Evolutionary conservation across 1,140 invertebrate species (phyloP).

Genomic region (Aphaenogaster rudis): DNA sequence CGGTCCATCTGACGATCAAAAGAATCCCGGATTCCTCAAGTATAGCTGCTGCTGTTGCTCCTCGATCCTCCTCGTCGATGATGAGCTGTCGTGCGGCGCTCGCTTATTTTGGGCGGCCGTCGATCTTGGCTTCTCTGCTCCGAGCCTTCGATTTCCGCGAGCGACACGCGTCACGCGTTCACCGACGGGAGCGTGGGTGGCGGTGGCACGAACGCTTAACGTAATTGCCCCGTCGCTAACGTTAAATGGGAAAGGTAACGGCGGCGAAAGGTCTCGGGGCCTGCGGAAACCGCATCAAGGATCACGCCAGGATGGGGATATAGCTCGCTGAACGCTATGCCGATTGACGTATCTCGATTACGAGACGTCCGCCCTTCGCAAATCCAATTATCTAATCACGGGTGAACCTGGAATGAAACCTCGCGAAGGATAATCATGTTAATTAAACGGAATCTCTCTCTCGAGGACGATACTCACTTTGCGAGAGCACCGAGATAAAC

Average conservation of each 20-base stretch:
- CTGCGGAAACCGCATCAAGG: neutral
- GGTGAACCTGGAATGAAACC: neutral
- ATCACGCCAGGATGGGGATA: neutral
- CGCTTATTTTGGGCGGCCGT: constrained; percentile 28
- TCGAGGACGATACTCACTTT: neutral
- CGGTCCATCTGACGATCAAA: neutral
- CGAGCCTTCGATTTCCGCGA: constrained; percentile 25
- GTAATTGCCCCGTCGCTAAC: constrained; percentile 28
- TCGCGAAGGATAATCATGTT: neutral
- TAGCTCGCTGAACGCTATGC: neutral
- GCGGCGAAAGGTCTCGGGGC: constrained; percentile 35
- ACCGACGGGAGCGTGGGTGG: neutral
- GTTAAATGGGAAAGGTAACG: constrained; percentile 55
- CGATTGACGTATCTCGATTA: neutral
- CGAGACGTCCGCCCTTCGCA: neutral
- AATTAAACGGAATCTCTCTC: neutral
- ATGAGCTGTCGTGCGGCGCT: neutral
- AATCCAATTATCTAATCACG: neutral
- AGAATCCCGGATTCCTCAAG: neutral
- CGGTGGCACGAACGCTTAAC: neutral
- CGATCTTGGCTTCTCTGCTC: constrained; percentile 11
- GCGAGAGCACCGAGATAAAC: neutral
- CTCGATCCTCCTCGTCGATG: neutral
- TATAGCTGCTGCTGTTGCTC: neutral
- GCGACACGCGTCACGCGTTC: neutral